Base-by-base conservation (phyloP, 2,888 invertebrate species). In the Mayetiola destructor region DNA sequence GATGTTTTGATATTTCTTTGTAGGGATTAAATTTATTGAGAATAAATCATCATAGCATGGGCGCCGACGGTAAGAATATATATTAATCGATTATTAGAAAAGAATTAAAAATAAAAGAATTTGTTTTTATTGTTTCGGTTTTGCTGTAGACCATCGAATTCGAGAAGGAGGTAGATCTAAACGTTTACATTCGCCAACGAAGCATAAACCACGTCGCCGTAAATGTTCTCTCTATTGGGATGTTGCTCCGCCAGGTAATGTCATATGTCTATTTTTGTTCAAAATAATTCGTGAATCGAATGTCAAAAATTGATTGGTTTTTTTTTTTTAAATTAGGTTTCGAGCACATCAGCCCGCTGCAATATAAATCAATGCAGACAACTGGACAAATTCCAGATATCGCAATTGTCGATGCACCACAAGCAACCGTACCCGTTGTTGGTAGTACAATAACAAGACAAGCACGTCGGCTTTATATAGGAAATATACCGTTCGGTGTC, bases 401-500 rank as follows among this genome's bases (percentile, higher is more conserved):
- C 68, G 85, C 91, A 60, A 88, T 91, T 37, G 88, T 91, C 5
- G 89, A 90, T 64, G 90, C 88, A 1, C 88, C 90, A 1, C 91
- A 92, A 70, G 90, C 94, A n/a, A 93, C 94, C 6, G 93, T 96
- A 32, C 95, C 96, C 1, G 95, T 96, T 52, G 95, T 96, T 10
- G 96, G 94, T 16, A 93, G 92, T 27, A 94, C 95, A 4, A 94
- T 96, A 61, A 95, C 95, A 6, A 77, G 91, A 55, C 95, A 97
- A 75, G 95, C 95, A 0, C 77, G 93, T 62, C 76, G 90, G 61
- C 77, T 97, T 57, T 97, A 97, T 69, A 95, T 97, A 57, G 97
- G 95, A 57, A 97, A 97, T 75, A 97, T 97, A 76, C 97, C 97
- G 29, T 97, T 97, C 71, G 97, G 97, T 60, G 95, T 96, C 16